These are phyloP conservation scores for Drosophila carrolli DNA, from an alignment of 1,140 invertebrate species.

Conservation along the genomic window DNA sequence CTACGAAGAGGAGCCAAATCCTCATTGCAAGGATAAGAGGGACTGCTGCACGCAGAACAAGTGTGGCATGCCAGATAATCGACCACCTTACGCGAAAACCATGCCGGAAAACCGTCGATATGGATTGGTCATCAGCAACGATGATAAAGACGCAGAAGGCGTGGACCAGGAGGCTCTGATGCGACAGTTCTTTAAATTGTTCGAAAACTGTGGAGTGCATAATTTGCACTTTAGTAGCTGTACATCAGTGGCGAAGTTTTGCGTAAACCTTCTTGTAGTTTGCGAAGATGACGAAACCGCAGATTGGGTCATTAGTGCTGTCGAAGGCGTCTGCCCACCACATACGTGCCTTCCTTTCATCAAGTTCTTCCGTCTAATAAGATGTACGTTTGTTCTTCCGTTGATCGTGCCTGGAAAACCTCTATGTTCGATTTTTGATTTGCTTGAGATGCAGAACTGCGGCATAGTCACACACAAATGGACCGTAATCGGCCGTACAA, in stretches of 20 bases:
- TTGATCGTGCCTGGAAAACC: conserved; percentile 21
- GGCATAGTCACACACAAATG: conserved; percentile 36
- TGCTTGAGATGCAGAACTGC: conserved; percentile 42
- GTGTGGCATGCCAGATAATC: background rate
- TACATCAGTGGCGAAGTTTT: conserved; percentile 10
- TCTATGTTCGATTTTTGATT: conserved; percentile 23
- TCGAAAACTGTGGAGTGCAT: background rate
- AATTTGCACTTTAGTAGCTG: conserved; percentile 33
- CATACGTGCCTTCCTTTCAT: conserved; percentile 36
- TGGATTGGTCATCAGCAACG: conserved; percentile 26
- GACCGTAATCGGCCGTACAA: conserved; percentile 11
- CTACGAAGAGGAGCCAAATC: background rate
- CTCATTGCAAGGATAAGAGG: background rate
- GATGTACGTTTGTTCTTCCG: conserved; percentile 31
- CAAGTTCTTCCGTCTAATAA: conserved; percentile 23
- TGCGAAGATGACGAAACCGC: conserved; percentile 42
- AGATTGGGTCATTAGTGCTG: conserved; percentile 37
- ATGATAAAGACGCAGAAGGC: background rate
- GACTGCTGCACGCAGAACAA: background rate
- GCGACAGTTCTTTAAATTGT: conserved; percentile 26
- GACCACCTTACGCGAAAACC: conserved; percentile 15
- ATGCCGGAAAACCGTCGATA: conserved; percentile 40
- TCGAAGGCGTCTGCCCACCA: background rate
- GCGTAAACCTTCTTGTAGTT: conserved; percentile 16
- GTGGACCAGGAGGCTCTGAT: conserved; percentile 17